Evolutionary conservation across 1,140 invertebrate species (phyloP), one percentile per base, ranked within the genome.

Genomic region (Drosophila hydei): DNA sequence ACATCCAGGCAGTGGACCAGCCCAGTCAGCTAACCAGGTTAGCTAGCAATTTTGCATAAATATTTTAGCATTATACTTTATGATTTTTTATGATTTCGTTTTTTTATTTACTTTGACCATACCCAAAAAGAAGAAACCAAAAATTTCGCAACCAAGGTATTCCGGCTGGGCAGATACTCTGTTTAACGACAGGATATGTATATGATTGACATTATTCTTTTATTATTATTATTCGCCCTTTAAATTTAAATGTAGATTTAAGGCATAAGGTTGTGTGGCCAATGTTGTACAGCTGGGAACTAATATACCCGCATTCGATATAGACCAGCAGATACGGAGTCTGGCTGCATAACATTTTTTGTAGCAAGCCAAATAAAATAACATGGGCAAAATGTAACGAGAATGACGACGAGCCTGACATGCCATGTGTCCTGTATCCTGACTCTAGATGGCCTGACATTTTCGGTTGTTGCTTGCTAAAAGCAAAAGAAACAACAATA

Each of bases 61-160:
- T 87, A 72, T 87, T 87, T 67, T 61, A 80, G 81, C 73, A 77
- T 85, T 77, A 87, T 80, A 64, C 77, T 81, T 72, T 81, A 87
- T 75, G 81, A 64, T 87, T 81, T 85, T 87, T 75, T 84, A 84
- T 76, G 79, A 84, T 85, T 77, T 71, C 5, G 71, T 56, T 18
- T 72, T 85, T 79, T 85, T 85, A 77, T 79, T 79, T 63, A 61
- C 80, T 71, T 75, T 63, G 64, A 56, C 47, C 38, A 55, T 51
- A 9, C 69, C 18, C 1, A 50, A 62, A 55, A 43, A 23, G 4
- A 25, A 56, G 14, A 9, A 33, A 6, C 0, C 3, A 21, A 18
- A 36, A 54, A 14, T 1, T 18, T 11, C 3, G 12, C 19, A 21
- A 16, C 14, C 8, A 5, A 3, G 16, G n/a, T n/a, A 36, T 19